Conservation (phyloP, 2,797 vertebrate species). For the Anabas testudineus region DNA sequence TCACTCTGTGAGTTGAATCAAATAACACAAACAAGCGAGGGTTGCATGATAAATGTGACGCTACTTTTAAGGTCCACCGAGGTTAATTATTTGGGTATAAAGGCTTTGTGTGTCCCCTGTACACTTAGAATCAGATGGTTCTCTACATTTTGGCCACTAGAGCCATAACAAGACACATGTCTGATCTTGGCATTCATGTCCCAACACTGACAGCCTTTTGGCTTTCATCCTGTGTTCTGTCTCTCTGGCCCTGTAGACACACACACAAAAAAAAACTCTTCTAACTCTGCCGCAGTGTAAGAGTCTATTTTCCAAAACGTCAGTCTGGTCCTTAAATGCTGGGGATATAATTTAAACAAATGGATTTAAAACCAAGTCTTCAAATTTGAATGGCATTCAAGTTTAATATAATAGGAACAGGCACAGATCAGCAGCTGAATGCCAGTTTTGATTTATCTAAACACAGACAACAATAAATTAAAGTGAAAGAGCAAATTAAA, state of each 20-base stretch:
- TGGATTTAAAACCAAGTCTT: background rate
- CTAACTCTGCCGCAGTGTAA: no score
- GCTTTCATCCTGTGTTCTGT: slow-evolving; percentile 46
- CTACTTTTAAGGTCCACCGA: slow-evolving; percentile 37
- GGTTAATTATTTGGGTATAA: slow-evolving; percentile 56
- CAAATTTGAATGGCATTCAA: background rate
- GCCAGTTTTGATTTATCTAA: slow-evolving; percentile 10
- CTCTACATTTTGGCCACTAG: slow-evolving; percentile 29
- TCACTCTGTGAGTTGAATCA: slow-evolving; percentile 29
- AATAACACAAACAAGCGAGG: slow-evolving; percentile 27
- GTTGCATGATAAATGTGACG: slow-evolving; percentile 34
- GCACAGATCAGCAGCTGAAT: background rate
- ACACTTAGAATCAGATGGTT: slow-evolving; percentile 41
- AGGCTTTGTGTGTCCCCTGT: slow-evolving; percentile 31
- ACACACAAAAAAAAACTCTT: background rate
- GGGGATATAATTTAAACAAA: no score
- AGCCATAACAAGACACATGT: slow-evolving; percentile 42
- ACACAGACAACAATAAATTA: slow-evolving; percentile 12
- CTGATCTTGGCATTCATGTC: slow-evolving; percentile 39
- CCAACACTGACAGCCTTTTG: slow-evolving; percentile 1
- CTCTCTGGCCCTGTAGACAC: slow-evolving; percentile 33
- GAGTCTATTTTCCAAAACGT: background rate
- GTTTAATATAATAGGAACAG: no score
- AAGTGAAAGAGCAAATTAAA: slow-evolving; percentile 21
- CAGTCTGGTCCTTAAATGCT: background rate